Conservation (phyloP, 2,797 vertebrate genomes). For the Trachurus trachurus region DNA sequence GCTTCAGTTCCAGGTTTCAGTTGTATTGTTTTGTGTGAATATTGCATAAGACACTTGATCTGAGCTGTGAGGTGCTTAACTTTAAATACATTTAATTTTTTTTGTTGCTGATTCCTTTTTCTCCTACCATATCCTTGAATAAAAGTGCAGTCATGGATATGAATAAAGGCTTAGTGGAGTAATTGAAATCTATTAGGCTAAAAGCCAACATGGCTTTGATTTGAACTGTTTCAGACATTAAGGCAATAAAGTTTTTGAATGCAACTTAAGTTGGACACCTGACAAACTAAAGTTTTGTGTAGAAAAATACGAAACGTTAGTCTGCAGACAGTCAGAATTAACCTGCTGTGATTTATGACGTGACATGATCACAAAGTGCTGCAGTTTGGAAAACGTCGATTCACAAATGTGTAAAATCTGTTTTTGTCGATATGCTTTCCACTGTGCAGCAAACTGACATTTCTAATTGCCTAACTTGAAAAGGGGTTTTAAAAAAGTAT, state of each 20-base stretch:
- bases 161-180: not conserved
- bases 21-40: not conserved
- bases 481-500: not conserved
- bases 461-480: not conserved
- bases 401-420: no score
- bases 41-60: not conserved
- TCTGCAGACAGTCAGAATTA: no score
- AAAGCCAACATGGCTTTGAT: no score
- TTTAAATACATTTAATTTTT: no score
- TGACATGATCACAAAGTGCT: no score
- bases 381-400: no score
- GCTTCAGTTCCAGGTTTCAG: no score
- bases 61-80: not conserved
- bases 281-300: no score
- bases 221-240: not conserved
- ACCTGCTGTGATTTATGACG: no score
- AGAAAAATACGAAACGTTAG: no score
- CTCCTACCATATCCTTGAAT: not conserved
- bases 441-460: not conserved
- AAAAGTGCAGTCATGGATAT: not conserved
- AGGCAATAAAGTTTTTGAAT: not conserved
- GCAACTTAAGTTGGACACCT: no score
- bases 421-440: not conserved
- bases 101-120: not conserved
- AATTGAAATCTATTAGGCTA: not conserved